These are phyloP conservation scores for Vombatus ursinus DNA, from an alignment of 2,113 vertebrate genomes.

Conservation along the genomic window DNA sequence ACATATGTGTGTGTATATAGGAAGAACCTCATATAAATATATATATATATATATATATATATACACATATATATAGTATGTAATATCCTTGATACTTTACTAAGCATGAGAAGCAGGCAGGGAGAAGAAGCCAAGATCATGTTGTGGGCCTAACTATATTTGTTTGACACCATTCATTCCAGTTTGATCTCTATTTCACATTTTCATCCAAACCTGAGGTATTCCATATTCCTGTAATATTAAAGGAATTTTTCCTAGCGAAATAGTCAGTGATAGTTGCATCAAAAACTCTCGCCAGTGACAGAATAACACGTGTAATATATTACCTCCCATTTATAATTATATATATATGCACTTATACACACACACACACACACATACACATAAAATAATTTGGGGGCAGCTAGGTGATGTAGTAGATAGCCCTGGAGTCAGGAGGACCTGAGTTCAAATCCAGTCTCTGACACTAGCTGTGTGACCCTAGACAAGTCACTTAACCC, in stretches of 20 bases:
- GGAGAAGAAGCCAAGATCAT: not conserved
- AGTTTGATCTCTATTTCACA: not conserved
- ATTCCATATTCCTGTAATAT: constrained; percentile 23
- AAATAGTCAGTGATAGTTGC: constrained; percentile 88
- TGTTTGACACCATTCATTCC: constrained; percentile 10
- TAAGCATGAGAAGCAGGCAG: constrained; percentile 12
- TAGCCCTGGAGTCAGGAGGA: too few species aligned
- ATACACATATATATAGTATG: too few species aligned
- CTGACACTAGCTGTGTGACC: too few species aligned
- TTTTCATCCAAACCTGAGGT: not conserved
- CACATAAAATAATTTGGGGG: too few species aligned
- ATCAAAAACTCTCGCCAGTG: constrained; percentile 97
- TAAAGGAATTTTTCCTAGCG: not conserved
- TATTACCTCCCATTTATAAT: too few species aligned
- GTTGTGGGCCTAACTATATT: constrained; percentile 4
- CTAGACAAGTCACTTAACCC: too few species aligned
- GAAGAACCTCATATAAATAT: too few species aligned
- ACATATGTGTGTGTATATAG: too few species aligned
- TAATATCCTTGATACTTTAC: constrained; percentile 64
- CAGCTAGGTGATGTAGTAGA: too few species aligned
- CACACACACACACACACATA: too few species aligned
- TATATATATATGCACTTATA: not conserved
- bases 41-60: too few species aligned
- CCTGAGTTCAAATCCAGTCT: too few species aligned
- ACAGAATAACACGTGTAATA: constrained; percentile 70